Conservation (phyloP, 2,113 vertebrate genomes). For the Hyperopisus bebe region DNA sequence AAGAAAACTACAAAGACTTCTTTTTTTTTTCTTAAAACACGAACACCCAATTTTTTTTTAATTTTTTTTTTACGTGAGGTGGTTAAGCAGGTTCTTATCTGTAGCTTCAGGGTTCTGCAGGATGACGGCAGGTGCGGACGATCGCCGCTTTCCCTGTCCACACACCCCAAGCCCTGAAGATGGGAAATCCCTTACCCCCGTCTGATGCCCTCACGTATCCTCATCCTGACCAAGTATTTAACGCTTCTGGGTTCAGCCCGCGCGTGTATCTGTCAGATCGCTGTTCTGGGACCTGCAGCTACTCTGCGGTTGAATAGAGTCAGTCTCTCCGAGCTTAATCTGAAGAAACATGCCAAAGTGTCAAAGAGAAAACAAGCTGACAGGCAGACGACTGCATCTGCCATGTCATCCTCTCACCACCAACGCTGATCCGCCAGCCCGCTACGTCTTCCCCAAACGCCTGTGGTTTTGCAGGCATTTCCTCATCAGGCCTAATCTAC, state of each 20-base stretch:
- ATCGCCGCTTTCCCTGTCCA: not conserved
- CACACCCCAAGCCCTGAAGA: not conserved
- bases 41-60: conserved; percentile 30
- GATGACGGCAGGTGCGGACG: conserved; percentile 4
- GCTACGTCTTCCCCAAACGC: not conserved
- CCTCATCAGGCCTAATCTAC: not conserved
- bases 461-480: not conserved
- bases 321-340: not conserved
- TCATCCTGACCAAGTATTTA: not conserved
- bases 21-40: conserved; percentile 32
- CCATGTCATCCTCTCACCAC: conserved; percentile 1
- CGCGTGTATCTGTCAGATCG: not conserved
- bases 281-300: not conserved
- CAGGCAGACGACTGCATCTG: not conserved
- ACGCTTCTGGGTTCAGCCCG: not conserved
- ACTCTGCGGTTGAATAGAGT: not conserved
- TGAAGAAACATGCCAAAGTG: not conserved
- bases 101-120: conserved; percentile 27
- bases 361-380: not conserved
- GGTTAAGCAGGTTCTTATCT: conserved; percentile 35
- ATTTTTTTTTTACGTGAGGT: conserved; percentile 30
- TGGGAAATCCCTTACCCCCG: not conserved
- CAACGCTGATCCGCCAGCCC: not conserved
- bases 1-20: conserved; percentile 50
- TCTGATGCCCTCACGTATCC: not conserved